Conservation (phyloP, 2,797 vertebrate species). For the Chrosomus eos region DNA sequence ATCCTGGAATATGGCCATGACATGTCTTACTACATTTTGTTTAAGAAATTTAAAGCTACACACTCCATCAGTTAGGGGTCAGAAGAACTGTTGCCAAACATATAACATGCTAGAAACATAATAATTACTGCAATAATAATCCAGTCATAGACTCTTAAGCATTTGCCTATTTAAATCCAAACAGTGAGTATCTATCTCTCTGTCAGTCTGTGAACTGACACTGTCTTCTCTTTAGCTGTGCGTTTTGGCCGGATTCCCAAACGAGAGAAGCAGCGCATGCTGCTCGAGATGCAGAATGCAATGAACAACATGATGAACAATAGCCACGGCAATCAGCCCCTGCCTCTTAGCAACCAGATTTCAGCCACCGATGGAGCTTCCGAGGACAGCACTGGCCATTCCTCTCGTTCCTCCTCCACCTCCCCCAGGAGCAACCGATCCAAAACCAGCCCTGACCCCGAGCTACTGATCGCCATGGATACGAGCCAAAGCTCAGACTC, state of each 20-base stretch:
- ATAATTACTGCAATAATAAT: too few relatives aligned
- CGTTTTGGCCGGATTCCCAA: constrained; percentile 97
- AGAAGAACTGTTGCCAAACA: too few relatives aligned
- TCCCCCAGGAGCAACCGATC: constrained; percentile 63
- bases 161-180: too few relatives aligned
- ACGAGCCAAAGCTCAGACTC: constrained; percentile 70
- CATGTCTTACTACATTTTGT: too few relatives aligned
- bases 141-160: too few relatives aligned
- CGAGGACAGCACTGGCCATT: constrained; percentile 37
- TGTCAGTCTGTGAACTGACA: neutral
- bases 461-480: constrained; percentile 70
- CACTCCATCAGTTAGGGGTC: too few relatives aligned
- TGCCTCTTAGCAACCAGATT: constrained; percentile 54
- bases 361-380: constrained; percentile 47
- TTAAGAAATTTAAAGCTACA: too few relatives aligned
- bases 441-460: constrained; percentile 60
- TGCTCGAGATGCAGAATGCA: constrained; percentile 96
- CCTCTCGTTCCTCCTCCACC: constrained; percentile 59
- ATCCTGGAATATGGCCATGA: too few relatives aligned
- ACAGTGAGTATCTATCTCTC: too few relatives aligned
- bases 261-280: constrained; percentile 94
- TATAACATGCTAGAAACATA: too few relatives aligned
- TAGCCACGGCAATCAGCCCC: constrained; percentile 69
- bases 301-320: constrained; percentile 97
- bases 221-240: constrained; percentile 80